Base-by-base conservation (phyloP, 2,888 invertebrate species). In the Tridacna gigas region DNA sequence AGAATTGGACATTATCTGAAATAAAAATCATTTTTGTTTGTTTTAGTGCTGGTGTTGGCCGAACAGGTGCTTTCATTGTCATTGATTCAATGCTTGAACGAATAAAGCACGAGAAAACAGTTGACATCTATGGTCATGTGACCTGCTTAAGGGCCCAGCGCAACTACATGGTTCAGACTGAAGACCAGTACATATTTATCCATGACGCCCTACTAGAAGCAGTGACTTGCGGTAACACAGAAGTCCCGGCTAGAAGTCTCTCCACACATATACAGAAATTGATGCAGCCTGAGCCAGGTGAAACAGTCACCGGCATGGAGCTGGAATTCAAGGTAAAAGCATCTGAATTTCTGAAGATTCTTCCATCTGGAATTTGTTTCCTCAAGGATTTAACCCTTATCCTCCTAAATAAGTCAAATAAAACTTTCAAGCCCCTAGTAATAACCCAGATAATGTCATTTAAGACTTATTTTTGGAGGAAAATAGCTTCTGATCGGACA, bases 171-270 rank as follows among this genome's bases (percentile, higher is more conserved):
- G 99, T 99, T 47, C 95, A 95, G 90, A 99, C 99, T 22, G 99
- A 99, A 95, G 99, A 99, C 95, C 99, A 99, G 95, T 99, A 99
- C 95, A 98, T 99, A 89, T 99, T 99, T 95, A 99, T 99, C 90
- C 99, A 99, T 94, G 99, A 99, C 94, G 98, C 99, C 3, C 89
- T 99, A 28, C 96, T 99, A 79, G 99, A 99, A 95, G 99, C 99
- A 7, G 98, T 99, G 12, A 97, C 98, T 86, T 99, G 99, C 94
- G 99, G 99, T 0, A 97, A 97, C 93, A 99, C 99, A 0, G 99
- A 99, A 95, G 97, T 99, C 47, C 97, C 99, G 0, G 99, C 99
- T 20, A 96, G 98, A 80, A 98, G 98, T 95, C 96, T 99, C 80
- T 98, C 98, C 94, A 97, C 97, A 25, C 99, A 99, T 95, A 97